Base-by-base conservation (phyloP, 2,113 vertebrate genomes). In the Anhinga rufa region DNA sequence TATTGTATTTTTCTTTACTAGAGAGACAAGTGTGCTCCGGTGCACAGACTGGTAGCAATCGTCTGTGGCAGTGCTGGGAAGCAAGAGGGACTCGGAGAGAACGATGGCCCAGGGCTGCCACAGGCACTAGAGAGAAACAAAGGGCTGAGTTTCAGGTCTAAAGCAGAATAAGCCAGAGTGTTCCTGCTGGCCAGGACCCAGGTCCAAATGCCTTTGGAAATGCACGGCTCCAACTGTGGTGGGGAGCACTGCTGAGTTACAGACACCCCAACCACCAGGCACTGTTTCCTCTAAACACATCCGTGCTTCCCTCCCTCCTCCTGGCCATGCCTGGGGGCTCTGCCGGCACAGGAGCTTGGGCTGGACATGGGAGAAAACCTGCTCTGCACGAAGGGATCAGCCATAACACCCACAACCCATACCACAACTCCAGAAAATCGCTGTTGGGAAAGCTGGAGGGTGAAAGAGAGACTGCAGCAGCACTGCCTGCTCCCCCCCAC, bases 141-240 rank as follows among this genome's bases (percentile, higher is more conserved):
- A 46, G n/a, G 54, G 72, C 17, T 28, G 26, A 34, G 48, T 25
- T 82, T 28, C 14, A 38, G 65, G 25, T 70, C 55, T 64, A 52
- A 32, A 38, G 54, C 79, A 42, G 55, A 49, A 29, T 7, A 29
- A 55, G 17, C 22, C 42, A 51, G 42, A 83, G 66, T 8, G 0
- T 28, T 77, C 15, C 64, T 9, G 2, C 34, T 61, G 24, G 16
- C 25, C 61, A 31, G 61, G 40, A 12, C 42, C 64, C 52, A 18
- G 32, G 14, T 36, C 29, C 61, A 38, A 21, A n/a, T 2, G 7
- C 34, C 74, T 49, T n/a, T 48, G 51, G 38, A 60, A 74, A 49
- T 4, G 12, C n/a, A 17, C 0, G 14, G 40, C 51, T 31, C 38
- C 1, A 1, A 10, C 8, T 2, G 3, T 1, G 6, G 42, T 1